These are phyloP conservation scores for Lagodon rhomboides DNA, from an alignment of 2,797 vertebrate genomes.

Conservation along the genomic window DNA sequence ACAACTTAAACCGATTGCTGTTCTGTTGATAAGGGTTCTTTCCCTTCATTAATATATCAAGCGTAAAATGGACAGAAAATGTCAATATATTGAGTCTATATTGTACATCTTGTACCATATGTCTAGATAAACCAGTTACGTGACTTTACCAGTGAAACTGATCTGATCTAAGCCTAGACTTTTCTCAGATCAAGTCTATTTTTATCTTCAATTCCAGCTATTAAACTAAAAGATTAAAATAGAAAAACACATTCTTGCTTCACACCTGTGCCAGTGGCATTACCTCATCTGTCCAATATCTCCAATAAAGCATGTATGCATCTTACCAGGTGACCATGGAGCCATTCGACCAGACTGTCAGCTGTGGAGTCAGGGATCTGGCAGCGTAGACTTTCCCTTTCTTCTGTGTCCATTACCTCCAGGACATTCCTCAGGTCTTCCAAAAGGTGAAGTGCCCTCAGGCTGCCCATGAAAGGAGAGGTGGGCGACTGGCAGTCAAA, in stretches of 20 bases:
- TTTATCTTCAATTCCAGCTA: not conserved
- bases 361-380: constrained; percentile 95
- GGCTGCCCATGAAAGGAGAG: constrained; percentile 94
- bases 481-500: constrained; percentile 99
- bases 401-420: constrained; percentile 95
- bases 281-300: not conserved
- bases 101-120: constrained; percentile 18
- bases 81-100: not conserved
- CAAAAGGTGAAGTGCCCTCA: constrained; percentile 93
- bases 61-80: not conserved
- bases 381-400: constrained; percentile 93
- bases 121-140: constrained; percentile 31
- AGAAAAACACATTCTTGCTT: not conserved
- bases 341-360: constrained; percentile 92
- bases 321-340: constrained; percentile 93
- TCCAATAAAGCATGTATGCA: not conserved
- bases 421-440: constrained; percentile 94
- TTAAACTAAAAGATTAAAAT: not conserved
- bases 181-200: not conserved
- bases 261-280: not conserved
- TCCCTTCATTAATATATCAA: not conserved
- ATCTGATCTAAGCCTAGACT: constrained; percentile 16
- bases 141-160: not conserved
- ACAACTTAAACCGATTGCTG: not conserved
- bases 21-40: not conserved